phyloP scores from a whole-genome alignment of 1,140 invertebrate genomes.

The Pteromalus puparum region DNA sequence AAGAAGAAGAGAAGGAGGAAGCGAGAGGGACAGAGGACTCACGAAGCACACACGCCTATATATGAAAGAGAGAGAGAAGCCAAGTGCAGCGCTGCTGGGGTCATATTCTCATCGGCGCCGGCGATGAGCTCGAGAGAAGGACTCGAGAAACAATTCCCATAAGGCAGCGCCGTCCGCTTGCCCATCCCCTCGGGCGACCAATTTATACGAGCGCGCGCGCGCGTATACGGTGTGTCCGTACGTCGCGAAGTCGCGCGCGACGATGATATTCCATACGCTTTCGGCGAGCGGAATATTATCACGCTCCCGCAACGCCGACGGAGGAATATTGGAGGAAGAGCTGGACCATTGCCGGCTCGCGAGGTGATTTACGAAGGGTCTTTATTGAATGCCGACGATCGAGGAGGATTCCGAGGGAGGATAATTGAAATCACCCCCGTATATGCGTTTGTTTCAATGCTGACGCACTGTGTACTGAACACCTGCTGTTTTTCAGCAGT shows the following conservation, averaged over 20 bases:
- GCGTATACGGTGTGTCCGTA: not conserved
- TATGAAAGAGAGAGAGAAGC: conserved; percentile 52
- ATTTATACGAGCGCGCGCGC: conserved; percentile 20
- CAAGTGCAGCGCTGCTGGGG: conserved; percentile 58
- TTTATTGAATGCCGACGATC: not conserved
- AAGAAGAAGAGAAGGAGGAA: not conserved
- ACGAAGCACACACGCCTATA: conserved; percentile 7
- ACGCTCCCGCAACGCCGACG: not conserved
- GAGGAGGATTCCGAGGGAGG: not conserved
- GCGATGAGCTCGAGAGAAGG: conserved; percentile 10
- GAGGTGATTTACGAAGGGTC: not conserved
- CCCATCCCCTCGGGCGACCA: conserved; percentile 33
- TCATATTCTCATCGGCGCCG: conserved; percentile 68
- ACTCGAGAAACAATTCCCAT: conserved; percentile 47
- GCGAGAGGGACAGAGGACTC: conserved; percentile 16
- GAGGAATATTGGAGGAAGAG: not conserved
- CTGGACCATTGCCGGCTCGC: not conserved
- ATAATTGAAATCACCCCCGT: not conserved
- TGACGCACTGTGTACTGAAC: not conserved
- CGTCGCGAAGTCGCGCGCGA: not conserved
- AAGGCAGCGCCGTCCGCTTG: not conserved
- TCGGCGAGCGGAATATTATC: not conserved
- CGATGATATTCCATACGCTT: not conserved
- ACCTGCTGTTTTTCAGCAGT: too few species aligned
- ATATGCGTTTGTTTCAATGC: not conserved